Evolutionary conservation across 1,140 invertebrate species (phyloP), one percentile per base, ranked within the genome.

Genomic region (Drosophila willistoni): DNA sequence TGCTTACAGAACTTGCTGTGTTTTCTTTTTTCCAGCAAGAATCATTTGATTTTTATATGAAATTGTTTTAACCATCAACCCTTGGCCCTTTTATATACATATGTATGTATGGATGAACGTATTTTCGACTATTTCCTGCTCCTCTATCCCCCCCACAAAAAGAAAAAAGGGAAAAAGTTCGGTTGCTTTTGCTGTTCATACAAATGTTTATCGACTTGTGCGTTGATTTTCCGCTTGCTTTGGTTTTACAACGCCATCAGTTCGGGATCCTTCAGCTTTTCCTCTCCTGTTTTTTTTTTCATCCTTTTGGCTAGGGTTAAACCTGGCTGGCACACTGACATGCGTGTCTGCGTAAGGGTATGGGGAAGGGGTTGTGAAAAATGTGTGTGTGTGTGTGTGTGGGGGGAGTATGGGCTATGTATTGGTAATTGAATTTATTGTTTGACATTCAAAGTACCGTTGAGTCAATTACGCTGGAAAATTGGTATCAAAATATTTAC

Each of bases 401-500:
- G 25, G 25, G 42, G 39, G 19, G 56, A 57, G 47, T 62, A 59
- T 57, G 64, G 84, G 72, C 77, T 80, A 75, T 81, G 77, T 77
- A 81, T 89, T 89, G 77, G 85, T 89, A 89, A 89, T 89, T 89
- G 84, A 89, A 89, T 89, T 89, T 89, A 89, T 89, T 89, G 84
- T 89, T 89, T 89, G 84, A 89, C 84, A 89, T 78, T 89, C 69
- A 89, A 89, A 89, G 84, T 89, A 89, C 74, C 80, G 67, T 89
- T 77, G 77, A 84, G 80, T 89, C 84, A 89, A 89, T 89, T 89
- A 89, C 85, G 80, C 74, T 79, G 84, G 73, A 84, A 89, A 89
- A 90, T 89, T 90, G 85, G 84, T 89, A 89, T 89, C 84, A 89
- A 89, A 89, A 89, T 89, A 89, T 89, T 89, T 89, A 89, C 84